Base-by-base conservation (phyloP, 1,140 invertebrate genomes). In the Palaemon carinicauda region DNA sequence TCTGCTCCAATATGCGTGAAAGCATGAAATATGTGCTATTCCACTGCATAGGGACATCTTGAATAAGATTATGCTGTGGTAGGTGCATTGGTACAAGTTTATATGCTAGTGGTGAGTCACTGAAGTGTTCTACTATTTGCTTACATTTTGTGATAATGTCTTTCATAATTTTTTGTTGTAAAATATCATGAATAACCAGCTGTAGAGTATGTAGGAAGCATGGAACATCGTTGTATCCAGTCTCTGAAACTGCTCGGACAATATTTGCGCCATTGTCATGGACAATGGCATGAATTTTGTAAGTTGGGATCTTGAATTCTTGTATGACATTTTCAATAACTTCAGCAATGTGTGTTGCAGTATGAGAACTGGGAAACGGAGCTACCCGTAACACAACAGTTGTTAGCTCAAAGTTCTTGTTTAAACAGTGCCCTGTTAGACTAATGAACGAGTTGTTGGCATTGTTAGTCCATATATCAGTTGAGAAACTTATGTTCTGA, bases 1-100 rank as follows among this genome's bases (percentile, higher is more conserved):
- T 90, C 53, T 89, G 81, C 52, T 89, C 78, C 17, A 88, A 52
- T 33, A 88, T 88, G 56, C 86, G 53, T 21, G 88, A 54, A 31
- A 91, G 12, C 90, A 90, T 91, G 21, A 89, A 86, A 89, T 88
- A 90, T 51, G 81, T 81, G 54, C 87, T 87, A 51, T 90, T 90
- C 89, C 90, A 91, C 24, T 88, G n/a, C 27, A 87, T 90, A 27
- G 52, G 14, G 54, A 90, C 89, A 88, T 90, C 89, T 54, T 88
- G 87, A 24, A 89, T 85, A 10, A 90, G 87, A 77, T 86, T 88
- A 56, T 89, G 87, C 15, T 87, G 15, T 82, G 77, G 89, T 17
- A 90, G 41, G 73, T 91, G 88, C 31, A 88, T 80, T 12, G 54
- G 52, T 9, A 41, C 81, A 19, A 90, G 84, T 79, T 87, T 80